Percentiles rank a stretch among this genome's conserved stretches.
Conservation (phyloP, 1,140 invertebrate genomes). For the Whitmania pigra region DNA sequence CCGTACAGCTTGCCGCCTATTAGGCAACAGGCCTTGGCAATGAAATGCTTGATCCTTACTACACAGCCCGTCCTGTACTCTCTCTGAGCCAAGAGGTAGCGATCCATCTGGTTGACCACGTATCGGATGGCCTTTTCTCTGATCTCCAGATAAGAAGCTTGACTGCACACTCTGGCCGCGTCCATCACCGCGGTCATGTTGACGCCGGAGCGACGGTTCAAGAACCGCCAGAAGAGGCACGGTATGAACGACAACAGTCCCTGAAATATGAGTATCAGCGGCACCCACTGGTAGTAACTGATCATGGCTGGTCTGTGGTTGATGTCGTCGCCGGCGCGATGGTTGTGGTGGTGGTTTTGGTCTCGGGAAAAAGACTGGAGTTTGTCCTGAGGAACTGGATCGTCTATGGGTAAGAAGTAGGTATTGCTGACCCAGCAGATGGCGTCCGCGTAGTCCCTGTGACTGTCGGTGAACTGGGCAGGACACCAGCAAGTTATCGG, state of each 20-base stretch:
- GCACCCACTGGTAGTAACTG: conserved; percentile 46
- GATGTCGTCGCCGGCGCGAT: not conserved
- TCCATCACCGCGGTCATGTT: conserved; percentile 31
- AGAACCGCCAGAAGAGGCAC: conserved; percentile 47
- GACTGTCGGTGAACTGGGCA: conserved; percentile 32
- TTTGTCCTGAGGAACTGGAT: conserved; percentile 35
- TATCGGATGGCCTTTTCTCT: conserved; percentile 39
- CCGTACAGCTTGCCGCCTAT: conserved; percentile 43
- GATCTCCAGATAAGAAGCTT: conserved; percentile 38
- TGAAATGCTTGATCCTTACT: conserved; percentile 25
- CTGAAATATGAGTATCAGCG: conserved; percentile 46
- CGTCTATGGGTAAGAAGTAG: conserved; percentile 44
- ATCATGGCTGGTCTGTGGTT: conserved; percentile 26
- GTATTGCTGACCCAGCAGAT: conserved; percentile 45
- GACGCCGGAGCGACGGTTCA: conserved; percentile 45
- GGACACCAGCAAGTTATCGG: conserved; percentile 42
- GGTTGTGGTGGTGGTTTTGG: conserved; percentile 6
- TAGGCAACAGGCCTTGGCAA: conserved; percentile 19
- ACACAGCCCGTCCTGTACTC: conserved; percentile 29
- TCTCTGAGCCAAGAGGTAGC: conserved; percentile 18
- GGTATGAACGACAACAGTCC: conserved; percentile 30
- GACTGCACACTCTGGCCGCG: conserved; percentile 30
- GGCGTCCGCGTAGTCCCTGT: conserved; percentile 34
- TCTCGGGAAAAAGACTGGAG: not conserved
- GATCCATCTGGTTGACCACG: conserved; percentile 29